Percentiles rank a stretch among this genome's conserved stretches.
Evolutionary conservation across 2,888 invertebrate genomes (phyloP).

Genomic region (Phymatocera aterrima): DNA sequence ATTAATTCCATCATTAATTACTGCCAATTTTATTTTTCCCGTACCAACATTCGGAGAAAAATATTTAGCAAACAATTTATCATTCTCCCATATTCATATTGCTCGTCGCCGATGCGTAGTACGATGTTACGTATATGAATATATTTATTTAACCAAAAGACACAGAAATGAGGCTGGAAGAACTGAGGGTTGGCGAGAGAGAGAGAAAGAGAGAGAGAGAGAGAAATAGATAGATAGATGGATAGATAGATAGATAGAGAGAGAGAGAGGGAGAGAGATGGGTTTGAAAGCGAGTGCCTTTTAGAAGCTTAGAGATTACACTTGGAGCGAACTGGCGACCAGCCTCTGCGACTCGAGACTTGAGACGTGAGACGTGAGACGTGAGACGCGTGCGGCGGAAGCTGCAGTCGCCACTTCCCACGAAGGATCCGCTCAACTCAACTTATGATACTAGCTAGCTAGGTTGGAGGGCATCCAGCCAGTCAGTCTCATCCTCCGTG

Average conservation of each 20-base stretch:
- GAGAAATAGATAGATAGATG: too few species aligned
- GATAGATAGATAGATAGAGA: not conserved
- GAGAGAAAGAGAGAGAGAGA: slow-evolving; percentile 15
- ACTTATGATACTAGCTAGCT: slow-evolving; percentile 68
- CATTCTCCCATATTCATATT: too few species aligned
- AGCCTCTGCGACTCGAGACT: not conserved
- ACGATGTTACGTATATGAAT: too few species aligned
- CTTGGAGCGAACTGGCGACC: slow-evolving; percentile 55
- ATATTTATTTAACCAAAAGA: not conserved
- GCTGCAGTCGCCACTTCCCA: slow-evolving; percentile 67
- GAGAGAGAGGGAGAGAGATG: not conserved
- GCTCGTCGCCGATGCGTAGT: too few species aligned
- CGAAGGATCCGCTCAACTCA: slow-evolving; percentile 68
- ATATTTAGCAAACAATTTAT: not conserved
- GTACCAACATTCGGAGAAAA: not conserved
- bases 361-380: slow-evolving; percentile 43
- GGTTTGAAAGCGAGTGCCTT: slow-evolving; percentile 68
- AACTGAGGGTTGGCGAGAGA: not conserved
- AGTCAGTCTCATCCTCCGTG: slow-evolving; percentile 58
- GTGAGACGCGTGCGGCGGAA: slow-evolving; percentile 43
- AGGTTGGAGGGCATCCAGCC: slow-evolving; percentile 63
- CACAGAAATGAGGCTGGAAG: not conserved
- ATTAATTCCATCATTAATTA: not conserved
- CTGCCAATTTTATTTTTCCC: not conserved
- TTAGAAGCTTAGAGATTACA: slow-evolving; percentile 72